Conservation (phyloP, 2,888 invertebrate species). For the Drosophila meridionalis region DNA sequence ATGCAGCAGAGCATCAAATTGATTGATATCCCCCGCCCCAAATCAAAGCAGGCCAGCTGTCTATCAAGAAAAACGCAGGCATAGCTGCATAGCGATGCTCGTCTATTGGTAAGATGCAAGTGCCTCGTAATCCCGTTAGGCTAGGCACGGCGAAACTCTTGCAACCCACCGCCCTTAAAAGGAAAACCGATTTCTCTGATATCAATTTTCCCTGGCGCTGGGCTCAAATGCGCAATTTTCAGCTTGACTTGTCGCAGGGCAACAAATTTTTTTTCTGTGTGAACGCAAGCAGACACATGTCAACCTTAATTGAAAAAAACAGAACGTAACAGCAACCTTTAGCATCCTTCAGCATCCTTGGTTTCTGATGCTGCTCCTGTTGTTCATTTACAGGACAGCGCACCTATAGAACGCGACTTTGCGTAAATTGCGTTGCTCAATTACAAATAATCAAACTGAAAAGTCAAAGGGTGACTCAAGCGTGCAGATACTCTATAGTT, state of each 20-base stretch:
- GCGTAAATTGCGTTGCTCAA: slow-evolving; percentile 71
- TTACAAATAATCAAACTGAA: slow-evolving; percentile 48
- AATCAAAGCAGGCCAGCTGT: slow-evolving; percentile 40
- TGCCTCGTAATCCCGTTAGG: slow-evolving; percentile 52
- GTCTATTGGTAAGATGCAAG: slow-evolving; percentile 33
- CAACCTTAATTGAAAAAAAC: slow-evolving; percentile 74
- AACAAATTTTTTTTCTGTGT: slow-evolving; percentile 55
- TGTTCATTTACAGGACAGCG: slow-evolving; percentile 77
- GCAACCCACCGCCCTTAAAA: slow-evolving; percentile 25
- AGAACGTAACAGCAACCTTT: slow-evolving; percentile 51
- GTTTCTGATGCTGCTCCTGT: slow-evolving; percentile 20
- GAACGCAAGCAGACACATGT: slow-evolving; percentile 59
- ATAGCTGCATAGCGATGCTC: slow-evolving; percentile 22
- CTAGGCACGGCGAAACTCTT: slow-evolving; percentile 16
- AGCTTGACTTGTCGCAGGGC: slow-evolving; percentile 73
- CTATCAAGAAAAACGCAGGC: slow-evolving; percentile 23
- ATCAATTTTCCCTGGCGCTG: slow-evolving; percentile 29
- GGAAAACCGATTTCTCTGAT: slow-evolving; percentile 18
- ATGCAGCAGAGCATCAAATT: slow-evolving; percentile 66
- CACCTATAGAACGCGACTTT: slow-evolving; percentile 59
- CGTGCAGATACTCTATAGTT: not conserved
- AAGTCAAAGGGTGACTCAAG: not conserved
- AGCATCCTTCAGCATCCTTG: slow-evolving; percentile 15
- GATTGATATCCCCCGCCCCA: slow-evolving; percentile 53
- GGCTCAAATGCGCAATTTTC: slow-evolving; percentile 78